phyloP scores from a whole-genome alignment of 2,888 invertebrate species.

The Caenorhabditis sp. region DNA sequence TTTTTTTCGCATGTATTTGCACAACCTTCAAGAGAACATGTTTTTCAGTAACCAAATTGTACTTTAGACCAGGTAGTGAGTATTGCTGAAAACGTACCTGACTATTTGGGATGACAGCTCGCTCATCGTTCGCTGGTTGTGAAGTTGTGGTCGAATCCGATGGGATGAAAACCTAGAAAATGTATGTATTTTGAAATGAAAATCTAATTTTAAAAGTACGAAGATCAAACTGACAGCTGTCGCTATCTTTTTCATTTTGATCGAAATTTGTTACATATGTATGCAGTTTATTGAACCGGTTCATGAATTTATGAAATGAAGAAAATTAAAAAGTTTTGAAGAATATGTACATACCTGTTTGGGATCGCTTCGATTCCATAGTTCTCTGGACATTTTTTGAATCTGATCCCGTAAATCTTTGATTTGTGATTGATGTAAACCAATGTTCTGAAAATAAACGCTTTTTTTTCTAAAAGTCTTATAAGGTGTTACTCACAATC shows the following conservation, averaged over 20 bases:
- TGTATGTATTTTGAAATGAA: not conserved
- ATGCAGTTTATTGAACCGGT: too few species aligned
- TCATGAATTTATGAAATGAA: too few species aligned
- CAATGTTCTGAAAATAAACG: constrained; percentile 76
- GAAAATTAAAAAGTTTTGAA: not conserved
- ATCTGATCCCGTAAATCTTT: constrained; percentile 34
- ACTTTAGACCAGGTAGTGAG: too few species aligned
- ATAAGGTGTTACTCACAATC: constrained; percentile 33
- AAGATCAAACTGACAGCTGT: too few species aligned
- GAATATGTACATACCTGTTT: constrained; percentile 11
- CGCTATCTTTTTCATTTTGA: too few species aligned
- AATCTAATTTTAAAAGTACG: too few species aligned
- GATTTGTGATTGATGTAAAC: constrained; percentile 34
- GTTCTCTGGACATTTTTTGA: constrained; percentile 26
- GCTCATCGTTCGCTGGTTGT: constrained; percentile 16
- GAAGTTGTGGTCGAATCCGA: constrained; percentile 8
- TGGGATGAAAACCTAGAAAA: constrained; percentile 20
- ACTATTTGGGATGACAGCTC: constrained; percentile 33
- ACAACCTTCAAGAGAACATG: not conserved
- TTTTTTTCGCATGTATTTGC: not conserved
- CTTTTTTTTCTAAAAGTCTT: not conserved
- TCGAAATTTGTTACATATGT: too few species aligned
- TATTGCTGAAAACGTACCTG: too few species aligned
- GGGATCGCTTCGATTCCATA: constrained; percentile 42
- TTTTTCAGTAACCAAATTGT: not conserved